A percentile compares a stretch with the other conserved stretches of the same genome.
Evolutionary conservation across 2,888 invertebrate species (phyloP).

Genomic region (Seira sanloemensis): DNA sequence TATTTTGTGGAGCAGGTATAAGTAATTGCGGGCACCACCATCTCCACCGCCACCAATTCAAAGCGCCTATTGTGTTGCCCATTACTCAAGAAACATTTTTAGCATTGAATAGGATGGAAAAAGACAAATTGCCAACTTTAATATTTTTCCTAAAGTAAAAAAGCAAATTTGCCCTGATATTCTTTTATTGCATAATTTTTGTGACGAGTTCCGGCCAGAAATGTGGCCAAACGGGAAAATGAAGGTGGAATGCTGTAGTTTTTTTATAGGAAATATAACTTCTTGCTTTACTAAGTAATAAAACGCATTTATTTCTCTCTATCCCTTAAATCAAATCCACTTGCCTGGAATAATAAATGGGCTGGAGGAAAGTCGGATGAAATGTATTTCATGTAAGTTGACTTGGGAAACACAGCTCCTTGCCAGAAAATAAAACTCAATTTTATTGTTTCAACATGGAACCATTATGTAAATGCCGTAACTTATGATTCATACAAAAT

Average conservation of each 20-base stretch:
- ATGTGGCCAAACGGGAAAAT: slow-evolving; percentile 45
- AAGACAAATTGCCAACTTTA: not conserved
- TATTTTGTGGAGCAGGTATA: too few relatives aligned
- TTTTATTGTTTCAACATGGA: slow-evolving; percentile 7
- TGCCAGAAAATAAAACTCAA: not conserved
- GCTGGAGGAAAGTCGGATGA: not conserved
- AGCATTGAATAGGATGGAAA: not conserved
- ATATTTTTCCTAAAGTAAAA: slow-evolving; percentile 1
- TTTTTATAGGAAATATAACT: too few relatives aligned
- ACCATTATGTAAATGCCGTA: not conserved
- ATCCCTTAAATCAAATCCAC: slow-evolving; percentile 1
- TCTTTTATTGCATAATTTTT: slow-evolving; percentile 12
- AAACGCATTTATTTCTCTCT: slow-evolving; percentile 11
- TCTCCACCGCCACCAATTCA: not conserved
- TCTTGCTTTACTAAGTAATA: not conserved
- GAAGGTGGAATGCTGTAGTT: not conserved
- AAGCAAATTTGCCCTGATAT: not conserved
- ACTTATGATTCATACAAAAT: slow-evolving; percentile 9
- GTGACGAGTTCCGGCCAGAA: slow-evolving; percentile 48
- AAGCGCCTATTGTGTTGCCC: not conserved
- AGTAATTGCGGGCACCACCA: not conserved
- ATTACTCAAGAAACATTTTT: not conserved
- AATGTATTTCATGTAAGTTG: too few relatives aligned
- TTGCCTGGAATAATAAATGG: not conserved
- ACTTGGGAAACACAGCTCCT: not conserved